A percentile compares a stretch with the other conserved stretches of the same genome.
Conservation (phyloP, 2,888 invertebrate species). For the Trichacis sp. region DNA sequence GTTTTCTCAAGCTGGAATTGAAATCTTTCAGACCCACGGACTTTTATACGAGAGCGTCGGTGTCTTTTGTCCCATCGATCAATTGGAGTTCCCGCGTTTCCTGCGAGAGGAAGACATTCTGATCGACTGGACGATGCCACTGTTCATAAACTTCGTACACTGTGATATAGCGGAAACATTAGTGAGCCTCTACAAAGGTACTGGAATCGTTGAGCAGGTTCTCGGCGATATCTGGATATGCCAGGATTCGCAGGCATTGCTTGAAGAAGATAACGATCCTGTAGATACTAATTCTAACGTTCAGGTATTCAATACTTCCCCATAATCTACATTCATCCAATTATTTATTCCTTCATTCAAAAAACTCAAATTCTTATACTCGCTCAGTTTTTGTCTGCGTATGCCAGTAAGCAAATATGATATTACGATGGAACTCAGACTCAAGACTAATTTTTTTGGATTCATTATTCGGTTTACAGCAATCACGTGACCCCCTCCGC, state of each 20-base stretch:
- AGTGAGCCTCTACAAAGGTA: slow-evolving; percentile 77
- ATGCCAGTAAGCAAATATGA: too few species aligned
- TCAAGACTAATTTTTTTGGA: too few species aligned
- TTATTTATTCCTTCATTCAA: too few species aligned
- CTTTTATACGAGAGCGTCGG: slow-evolving; percentile 86
- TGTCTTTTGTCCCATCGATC: slow-evolving; percentile 85
- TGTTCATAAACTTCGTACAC: slow-evolving; percentile 90
- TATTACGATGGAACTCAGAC: too few species aligned
- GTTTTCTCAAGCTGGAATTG: too few species aligned
- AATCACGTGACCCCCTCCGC: too few species aligned
- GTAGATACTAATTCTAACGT: slow-evolving; percentile 32
- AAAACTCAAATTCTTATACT: too few species aligned
- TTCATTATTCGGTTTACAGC: too few species aligned
- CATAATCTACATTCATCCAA: too few species aligned
- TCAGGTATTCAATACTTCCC: slow-evolving; percentile 23
- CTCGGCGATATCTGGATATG: slow-evolving; percentile 85
- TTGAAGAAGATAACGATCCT: slow-evolving; percentile 53
- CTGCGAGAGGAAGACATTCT: slow-evolving; percentile 82
- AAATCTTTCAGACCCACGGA: slow-evolving; percentile 78
- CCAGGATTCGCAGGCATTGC: slow-evolving; percentile 71
- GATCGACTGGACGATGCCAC: slow-evolving; percentile 83
- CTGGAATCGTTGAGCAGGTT: slow-evolving; percentile 79
- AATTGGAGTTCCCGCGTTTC: slow-evolving; percentile 79
- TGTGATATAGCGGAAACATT: slow-evolving; percentile 83
- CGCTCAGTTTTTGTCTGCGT: too few species aligned